These are phyloP conservation scores for Ammodytes marinus DNA, from an alignment of 2,113 vertebrate species.

Conservation along the genomic window DNA sequence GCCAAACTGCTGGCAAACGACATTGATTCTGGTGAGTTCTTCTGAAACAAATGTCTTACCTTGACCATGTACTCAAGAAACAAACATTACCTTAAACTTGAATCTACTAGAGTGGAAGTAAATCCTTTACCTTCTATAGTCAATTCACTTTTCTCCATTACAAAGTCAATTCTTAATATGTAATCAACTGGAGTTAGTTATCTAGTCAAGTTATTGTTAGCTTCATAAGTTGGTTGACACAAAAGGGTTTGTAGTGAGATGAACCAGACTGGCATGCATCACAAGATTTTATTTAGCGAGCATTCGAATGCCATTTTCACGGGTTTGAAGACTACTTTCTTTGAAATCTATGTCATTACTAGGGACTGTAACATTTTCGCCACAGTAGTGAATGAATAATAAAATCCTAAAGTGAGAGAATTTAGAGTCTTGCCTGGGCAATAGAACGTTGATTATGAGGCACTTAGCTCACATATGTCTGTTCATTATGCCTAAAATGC, in stretches of 20 bases:
- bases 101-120: neutral
- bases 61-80: neutral
- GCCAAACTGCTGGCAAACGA: slow-evolving; percentile 93
- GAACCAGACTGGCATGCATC: neutral
- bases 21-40: slow-evolving; percentile 88
- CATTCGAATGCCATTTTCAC: neutral
- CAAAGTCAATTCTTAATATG: neutral
- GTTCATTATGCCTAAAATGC: slow-evolving; percentile 1
- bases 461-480: neutral
- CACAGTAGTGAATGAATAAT: neutral
- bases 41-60: neutral
- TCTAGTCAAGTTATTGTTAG: too few species aligned
- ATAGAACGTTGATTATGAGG: too few species aligned
- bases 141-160: neutral
- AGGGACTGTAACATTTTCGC: neutral
- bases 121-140: neutral
- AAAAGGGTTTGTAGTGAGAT: neutral
- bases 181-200: too few species aligned
- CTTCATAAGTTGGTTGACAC: too few species aligned
- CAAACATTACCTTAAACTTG: neutral
- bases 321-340: neutral
- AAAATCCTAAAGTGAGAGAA: neutral
- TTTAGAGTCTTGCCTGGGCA: neutral
- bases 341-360: neutral
- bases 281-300: too few species aligned